Conservation (phyloP, 2,888 invertebrate genomes). For the Trimorus sp. region DNA sequence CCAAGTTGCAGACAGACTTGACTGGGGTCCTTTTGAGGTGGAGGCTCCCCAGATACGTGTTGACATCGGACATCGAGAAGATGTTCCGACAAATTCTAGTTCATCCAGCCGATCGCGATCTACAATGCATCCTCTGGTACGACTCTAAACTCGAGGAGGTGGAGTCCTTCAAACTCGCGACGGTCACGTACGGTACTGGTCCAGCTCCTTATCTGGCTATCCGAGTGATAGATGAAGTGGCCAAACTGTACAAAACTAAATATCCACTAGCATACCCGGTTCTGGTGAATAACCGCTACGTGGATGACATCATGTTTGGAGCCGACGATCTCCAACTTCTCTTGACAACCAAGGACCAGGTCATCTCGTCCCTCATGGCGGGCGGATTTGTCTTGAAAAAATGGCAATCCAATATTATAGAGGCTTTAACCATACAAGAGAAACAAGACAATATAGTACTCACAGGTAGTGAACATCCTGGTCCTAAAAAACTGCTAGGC, state of each 20-base stretch:
- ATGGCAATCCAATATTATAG: too few species aligned
- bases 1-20: background rate
- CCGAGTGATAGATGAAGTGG: background rate
- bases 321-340: background rate
- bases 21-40: background rate
- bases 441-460: too few species aligned
- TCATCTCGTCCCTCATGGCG: too few species aligned
- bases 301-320: background rate
- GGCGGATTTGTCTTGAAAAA: too few species aligned
- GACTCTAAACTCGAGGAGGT: background rate
- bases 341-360: too few species aligned
- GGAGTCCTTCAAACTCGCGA: background rate
- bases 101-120: background rate
- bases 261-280: background rate
- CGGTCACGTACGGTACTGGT: slow-evolving; percentile 12
- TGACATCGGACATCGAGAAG: slow-evolving; percentile 12
- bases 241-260: background rate
- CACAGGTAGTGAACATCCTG: too few species aligned
- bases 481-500: too few species aligned
- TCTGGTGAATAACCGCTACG: background rate
- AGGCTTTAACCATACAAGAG: too few species aligned
- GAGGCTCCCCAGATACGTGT: background rate
- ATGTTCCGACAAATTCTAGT: slow-evolving; percentile 32
- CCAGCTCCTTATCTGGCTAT: slow-evolving; percentile 17
- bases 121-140: slow-evolving; percentile 18